Evolutionary conservation across 2,113 vertebrate genomes (phyloP).

Genomic region (Muntiacus muntjak): DNA sequence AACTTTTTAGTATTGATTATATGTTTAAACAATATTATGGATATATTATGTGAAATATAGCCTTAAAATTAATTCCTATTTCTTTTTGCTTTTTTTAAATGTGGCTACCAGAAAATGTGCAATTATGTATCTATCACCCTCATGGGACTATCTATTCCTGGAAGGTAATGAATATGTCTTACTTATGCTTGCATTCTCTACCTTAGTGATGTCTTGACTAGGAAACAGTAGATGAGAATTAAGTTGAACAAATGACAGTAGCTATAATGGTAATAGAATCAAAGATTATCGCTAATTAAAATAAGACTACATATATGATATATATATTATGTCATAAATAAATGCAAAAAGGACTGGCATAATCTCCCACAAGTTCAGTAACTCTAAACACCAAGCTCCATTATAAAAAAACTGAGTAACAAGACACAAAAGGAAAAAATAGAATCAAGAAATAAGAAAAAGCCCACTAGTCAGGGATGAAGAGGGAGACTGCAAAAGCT

Average conservation of each 20-base stretch:
- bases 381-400: constrained; percentile 16
- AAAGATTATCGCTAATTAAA: constrained; percentile 23
- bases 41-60: not conserved
- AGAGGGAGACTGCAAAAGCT: constrained; percentile 49
- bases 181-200: not conserved
- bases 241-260: not conserved
- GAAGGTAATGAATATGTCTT: not conserved
- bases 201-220: not conserved
- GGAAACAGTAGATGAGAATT: not conserved
- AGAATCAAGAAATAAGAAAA: constrained; percentile 66
- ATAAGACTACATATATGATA: not conserved
- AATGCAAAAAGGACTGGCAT: not conserved
- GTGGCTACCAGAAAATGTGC: not conserved
- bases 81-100: not conserved
- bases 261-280: not conserved
- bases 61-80: not conserved
- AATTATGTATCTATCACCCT: not conserved
- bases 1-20: not conserved
- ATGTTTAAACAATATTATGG: not conserved
- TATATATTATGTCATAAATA: not conserved
- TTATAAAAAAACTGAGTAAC: constrained; percentile 41
- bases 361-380: constrained; percentile 6
- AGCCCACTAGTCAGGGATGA: constrained; percentile 61
- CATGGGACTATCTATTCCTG: not conserved
- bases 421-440: constrained; percentile 53